A percentile compares a stretch with the other conserved stretches of the same genome.
These are phyloP conservation scores for Brotogeris chrysoptera DNA, from an alignment of 2,797 vertebrate species.

Conservation along the genomic window DNA sequence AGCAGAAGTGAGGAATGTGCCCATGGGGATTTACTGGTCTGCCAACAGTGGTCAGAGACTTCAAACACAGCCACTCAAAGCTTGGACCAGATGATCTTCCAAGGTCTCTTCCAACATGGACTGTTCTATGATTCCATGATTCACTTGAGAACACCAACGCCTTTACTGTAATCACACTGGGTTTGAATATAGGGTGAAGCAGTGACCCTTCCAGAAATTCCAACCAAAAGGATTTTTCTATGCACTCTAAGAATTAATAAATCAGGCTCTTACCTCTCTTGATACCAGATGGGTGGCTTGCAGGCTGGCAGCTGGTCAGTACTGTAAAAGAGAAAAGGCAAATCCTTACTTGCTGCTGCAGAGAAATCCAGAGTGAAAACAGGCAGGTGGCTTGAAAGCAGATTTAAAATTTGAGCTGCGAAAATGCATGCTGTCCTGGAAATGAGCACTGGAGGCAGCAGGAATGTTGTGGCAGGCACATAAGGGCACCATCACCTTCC, in stretches of 20 bases:
- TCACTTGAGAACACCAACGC: neutral
- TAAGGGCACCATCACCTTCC: neutral
- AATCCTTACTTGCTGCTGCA: neutral
- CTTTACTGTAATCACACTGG: neutral
- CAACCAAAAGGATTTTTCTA: neutral
- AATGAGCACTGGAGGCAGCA: neutral
- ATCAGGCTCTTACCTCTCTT: constrained; percentile 60
- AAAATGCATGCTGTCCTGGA: neutral
- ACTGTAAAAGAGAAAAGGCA: constrained; percentile 53
- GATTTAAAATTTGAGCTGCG: neutral
- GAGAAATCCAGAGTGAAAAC: neutral
- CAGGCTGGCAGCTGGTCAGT: constrained; percentile 26
- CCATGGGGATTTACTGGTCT: neutral
- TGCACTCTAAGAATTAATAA: neutral
- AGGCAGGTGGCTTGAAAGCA: neutral
- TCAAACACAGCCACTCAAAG: neutral
- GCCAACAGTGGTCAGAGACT: neutral
- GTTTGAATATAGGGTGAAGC: neutral
- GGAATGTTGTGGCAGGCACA: neutral
- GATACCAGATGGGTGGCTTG: neutral
- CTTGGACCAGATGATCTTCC: neutral
- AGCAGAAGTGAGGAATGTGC: neutral
- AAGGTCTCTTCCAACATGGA: neutral
- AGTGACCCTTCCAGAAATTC: neutral
- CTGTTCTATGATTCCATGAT: neutral